A percentile compares a stretch with the other conserved stretches of the same genome.
phyloP scores from a whole-genome alignment of 2,797 vertebrate genomes.

The Chelidonichthys spinosus region DNA sequence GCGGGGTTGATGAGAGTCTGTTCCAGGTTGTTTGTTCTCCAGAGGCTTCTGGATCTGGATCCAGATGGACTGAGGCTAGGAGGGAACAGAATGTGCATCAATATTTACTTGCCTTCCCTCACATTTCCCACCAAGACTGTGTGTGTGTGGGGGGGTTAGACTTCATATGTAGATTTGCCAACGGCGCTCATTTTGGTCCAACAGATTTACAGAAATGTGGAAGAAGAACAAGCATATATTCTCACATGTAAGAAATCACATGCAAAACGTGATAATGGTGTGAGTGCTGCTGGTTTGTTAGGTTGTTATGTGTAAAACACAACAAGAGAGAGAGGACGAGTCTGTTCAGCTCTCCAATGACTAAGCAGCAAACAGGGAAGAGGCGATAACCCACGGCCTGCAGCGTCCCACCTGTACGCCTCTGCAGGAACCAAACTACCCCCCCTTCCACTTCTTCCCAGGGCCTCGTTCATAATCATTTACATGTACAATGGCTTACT shows the following conservation, averaged over 20 bases:
- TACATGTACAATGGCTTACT: too few species aligned
- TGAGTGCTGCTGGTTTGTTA: background rate
- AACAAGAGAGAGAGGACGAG: conserved; percentile 33
- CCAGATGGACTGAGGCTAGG: conserved; percentile 67
- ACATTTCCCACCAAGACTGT: conserved; percentile 24
- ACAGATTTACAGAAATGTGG: background rate
- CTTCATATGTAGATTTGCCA: conserved; percentile 8
- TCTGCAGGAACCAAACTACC: conserved; percentile 40
- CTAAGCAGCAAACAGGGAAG: conserved; percentile 35
- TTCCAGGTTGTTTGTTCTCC: conserved; percentile 66
- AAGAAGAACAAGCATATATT: background rate
- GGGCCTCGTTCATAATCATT: conserved; percentile 54
- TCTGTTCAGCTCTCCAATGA: conserved; percentile 48
- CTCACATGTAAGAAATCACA: conserved; percentile 3
- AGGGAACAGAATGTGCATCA: conserved; percentile 66
- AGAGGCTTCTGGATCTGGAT: conserved; percentile 56
- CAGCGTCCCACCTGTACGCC: conserved; percentile 53
- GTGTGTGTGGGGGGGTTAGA: background rate
- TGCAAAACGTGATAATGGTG: conserved; percentile 11
- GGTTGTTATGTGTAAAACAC: too few species aligned
- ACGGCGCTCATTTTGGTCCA: too few species aligned
- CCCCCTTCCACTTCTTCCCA: conserved; percentile 17
- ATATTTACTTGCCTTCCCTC: conserved; percentile 64
- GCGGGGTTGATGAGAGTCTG: conserved; percentile 43
- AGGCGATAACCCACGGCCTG: conserved; percentile 56